Evolutionary conservation across 2,888 invertebrate species (phyloP).

Genomic region (Taphrorychus bicolor): DNA sequence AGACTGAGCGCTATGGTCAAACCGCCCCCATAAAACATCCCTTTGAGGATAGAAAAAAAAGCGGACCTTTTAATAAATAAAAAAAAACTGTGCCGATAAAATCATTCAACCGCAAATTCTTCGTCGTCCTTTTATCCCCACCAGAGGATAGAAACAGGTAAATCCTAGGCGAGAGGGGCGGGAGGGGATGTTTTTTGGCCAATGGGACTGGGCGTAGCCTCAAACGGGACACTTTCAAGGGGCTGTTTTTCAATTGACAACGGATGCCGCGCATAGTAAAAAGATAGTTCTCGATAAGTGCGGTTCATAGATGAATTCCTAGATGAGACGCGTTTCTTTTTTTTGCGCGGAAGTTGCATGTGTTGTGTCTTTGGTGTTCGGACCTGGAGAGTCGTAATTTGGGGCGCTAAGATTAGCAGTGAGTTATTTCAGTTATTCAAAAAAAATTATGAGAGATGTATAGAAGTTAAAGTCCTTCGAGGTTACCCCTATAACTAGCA

Average conservation of each 20-base stretch:
- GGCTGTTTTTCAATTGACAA: constrained; percentile 51
- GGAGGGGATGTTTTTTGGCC: constrained; percentile 49
- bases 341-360: constrained; percentile 22
- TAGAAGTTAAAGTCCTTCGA: too few species aligned
- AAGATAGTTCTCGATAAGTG: constrained; percentile 45
- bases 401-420: neutral
- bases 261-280: constrained; percentile 49
- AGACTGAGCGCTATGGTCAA: too few species aligned
- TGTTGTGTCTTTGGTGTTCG: constrained; percentile 3
- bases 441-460: too few species aligned
- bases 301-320: constrained; percentile 44
- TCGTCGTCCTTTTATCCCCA: constrained; percentile 27
- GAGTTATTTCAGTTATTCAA: neutral
- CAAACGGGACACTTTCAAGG: constrained; percentile 53
- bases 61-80: constrained; percentile 14
- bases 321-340: too few species aligned
- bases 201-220: constrained; percentile 53
- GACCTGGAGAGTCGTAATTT: neutral
- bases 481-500: too few species aligned
- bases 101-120: constrained; percentile 37
- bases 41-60: constrained; percentile 15
- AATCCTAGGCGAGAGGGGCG: constrained; percentile 44
- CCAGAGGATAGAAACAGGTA: constrained; percentile 29
- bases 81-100: constrained; percentile 30
- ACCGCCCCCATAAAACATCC: constrained; percentile 31